Base-by-base conservation (phyloP, 2,888 invertebrate species). In the Aleiodes alternator region DNA sequence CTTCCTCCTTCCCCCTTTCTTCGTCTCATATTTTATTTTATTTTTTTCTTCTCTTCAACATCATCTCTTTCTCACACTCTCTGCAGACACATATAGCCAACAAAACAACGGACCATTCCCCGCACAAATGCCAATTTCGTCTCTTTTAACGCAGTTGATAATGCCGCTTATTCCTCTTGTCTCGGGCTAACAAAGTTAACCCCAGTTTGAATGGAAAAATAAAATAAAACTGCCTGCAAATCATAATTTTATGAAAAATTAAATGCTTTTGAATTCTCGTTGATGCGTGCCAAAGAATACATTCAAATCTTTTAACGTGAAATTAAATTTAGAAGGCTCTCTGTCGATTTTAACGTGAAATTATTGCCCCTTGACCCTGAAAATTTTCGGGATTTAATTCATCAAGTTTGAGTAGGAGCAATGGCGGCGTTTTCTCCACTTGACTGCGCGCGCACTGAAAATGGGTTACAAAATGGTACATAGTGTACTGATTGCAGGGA, bases 71-170 rank as follows among this genome's bases (percentile, higher is more conserved):
- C 66, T 76, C 59, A 50, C 72, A 68, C 71, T 72, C 76, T 64
- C 71, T 48, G 51, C 51, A 68, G 50, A 51, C 50, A 51, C 51
- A 51, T 68, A 51, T 68, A 51, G 51, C 31, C 50, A 68, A 50
- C 51, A 51, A 51, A 31, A 51, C 56, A 69, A 31, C 69, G 57
- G 66, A 38, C 56, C 56, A 57, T 51, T 73, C 79, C 79, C 82
- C 81, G 86, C n/a, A 31, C 50, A 86, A 86, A 86, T 88, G 87
- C 88, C 88, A 88, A 88, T 88, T 88, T 85, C 82, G 82, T 82
- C 57, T 79, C 78, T 55, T 82, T 86, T 85, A 83, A 83, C 84
- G 83, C 84, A 81, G 80, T 84, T 82, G 85, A 87, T 87, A 87
- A 87, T 87, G 80, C 85, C 76, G 66, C 75, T 68, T 69, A 50